Percentiles rank a stretch among this genome's conserved stretches.
phyloP scores from a whole-genome alignment of 1,140 invertebrate species.

The Pseudomyrmex concolor region DNA sequence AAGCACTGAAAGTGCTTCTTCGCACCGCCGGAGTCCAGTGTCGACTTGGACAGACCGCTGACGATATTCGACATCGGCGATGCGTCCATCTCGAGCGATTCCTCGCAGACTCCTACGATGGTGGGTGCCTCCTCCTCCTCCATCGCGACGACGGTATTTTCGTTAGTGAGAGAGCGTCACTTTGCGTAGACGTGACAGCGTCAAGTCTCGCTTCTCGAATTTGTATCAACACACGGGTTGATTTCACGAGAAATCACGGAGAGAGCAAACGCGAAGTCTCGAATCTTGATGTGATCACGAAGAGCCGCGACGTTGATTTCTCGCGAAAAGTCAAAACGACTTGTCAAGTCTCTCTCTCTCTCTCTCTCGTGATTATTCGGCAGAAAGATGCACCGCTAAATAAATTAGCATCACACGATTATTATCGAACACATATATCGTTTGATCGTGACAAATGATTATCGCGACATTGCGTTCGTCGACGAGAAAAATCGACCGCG shows the following conservation, averaged over 20 bases:
- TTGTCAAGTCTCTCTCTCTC: not conserved
- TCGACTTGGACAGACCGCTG: conserved; percentile 66
- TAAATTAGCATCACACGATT: not conserved
- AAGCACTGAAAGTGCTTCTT: not conserved
- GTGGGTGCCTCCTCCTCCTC: conserved; percentile 22
- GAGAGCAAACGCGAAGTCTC: conserved; percentile 16
- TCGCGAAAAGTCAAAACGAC: not conserved
- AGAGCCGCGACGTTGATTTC: conserved; percentile 27
- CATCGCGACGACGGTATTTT: conserved; percentile 32
- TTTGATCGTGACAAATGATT: not conserved
- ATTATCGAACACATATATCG: not conserved
- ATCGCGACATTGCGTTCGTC: not conserved
- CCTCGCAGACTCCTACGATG: not conserved
- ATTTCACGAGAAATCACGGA: not conserved
- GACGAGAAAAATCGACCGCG: not conserved
- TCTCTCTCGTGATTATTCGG: not conserved
- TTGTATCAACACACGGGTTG: not conserved
- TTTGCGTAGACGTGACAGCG: conserved; percentile 8
- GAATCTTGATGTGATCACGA: conserved; percentile 3
- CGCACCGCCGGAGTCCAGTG: conserved; percentile 44
- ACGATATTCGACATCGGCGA: conserved; percentile 73
- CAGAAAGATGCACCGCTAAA: not conserved
- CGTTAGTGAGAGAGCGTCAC: not conserved
- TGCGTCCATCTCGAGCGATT: not conserved
- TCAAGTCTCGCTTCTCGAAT: not conserved